Base-by-base conservation (phyloP, 2,888 invertebrate species). In the Chymomyza procnemis region DNA sequence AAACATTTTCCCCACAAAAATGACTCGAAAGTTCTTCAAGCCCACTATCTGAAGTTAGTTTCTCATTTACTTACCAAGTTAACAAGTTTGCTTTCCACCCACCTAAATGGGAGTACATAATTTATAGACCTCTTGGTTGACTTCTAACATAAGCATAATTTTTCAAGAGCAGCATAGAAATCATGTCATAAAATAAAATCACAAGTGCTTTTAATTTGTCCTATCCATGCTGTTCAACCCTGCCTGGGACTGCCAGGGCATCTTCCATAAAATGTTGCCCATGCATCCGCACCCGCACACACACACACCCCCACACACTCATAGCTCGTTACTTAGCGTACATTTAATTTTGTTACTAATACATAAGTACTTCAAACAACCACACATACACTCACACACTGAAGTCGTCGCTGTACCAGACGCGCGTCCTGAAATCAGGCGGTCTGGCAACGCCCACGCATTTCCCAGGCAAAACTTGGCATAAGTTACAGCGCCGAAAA, bases 141-240 rank as follows among this genome's bases (percentile, higher is more conserved):
- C 87, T 82, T 69, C 75, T 86, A 86, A 62, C 85, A 85, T 86
- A 81, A 85, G 85, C 80, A 81, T 81, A 86, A 85, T 81, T 86
- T 81, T 86, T 81, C 87, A 82, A 77, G 80, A 72, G 75, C 66
- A 64, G 76, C 79, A 66, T 76, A 69, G 79, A 69, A 68, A 79
- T 82, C 75, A 59, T 86, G 71, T 77, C 87, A 72, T 81, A 85
- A 86, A 81, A 85, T 86, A 79, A 75, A 85, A 86, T 73, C 80
- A 79, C 85, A 82, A 81, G 81, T 86, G 85, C 87, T 86, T 81
- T 81, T 81, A 81, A 81, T 81, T 81, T 81, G 87, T 86, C 80
- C 68, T 72, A 73, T 71, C 71, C 79, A 79, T 72, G 76, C 26
- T 26, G 80, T 70, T 71, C 64, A 71, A 18, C 21, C 12, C 34